Conservation (phyloP, 2,113 vertebrate species). For the Corydoras maculifer region DNA sequence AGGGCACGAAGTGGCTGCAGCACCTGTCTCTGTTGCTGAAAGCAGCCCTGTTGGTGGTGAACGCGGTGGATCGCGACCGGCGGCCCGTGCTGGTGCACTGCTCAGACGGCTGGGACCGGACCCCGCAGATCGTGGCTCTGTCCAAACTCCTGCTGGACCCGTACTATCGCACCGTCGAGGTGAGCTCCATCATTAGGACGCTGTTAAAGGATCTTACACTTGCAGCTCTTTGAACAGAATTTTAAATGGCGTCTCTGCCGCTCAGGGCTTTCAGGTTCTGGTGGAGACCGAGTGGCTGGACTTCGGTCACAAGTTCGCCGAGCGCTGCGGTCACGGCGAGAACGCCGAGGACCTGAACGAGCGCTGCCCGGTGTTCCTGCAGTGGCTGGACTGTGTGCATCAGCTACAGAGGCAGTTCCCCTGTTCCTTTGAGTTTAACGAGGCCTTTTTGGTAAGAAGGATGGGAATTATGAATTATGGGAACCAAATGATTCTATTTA, state of each 20-base stretch:
- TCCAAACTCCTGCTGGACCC: conserved; percentile 93
- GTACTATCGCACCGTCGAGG: conserved; percentile 93
- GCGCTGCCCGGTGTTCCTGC: conserved; percentile 94
- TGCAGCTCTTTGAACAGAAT: too few species aligned
- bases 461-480: not conserved
- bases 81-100: conserved; percentile 91
- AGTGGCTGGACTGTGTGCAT: conserved; percentile 98
- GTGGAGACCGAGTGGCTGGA: conserved; percentile 97
- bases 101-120: conserved; percentile 96
- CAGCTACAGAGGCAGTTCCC: conserved; percentile 98
- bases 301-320: conserved; percentile 96
- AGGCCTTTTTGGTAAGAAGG: conserved; percentile 91
- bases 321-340: conserved; percentile 95
- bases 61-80: conserved; percentile 85
- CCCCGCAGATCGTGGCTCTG: conserved; percentile 90
- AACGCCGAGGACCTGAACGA: conserved; percentile 92
- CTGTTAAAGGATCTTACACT: too few species aligned
- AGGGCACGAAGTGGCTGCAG: conserved; percentile 96
- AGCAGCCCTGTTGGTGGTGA: conserved; percentile 83
- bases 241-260: not conserved
- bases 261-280: conserved; percentile 93
- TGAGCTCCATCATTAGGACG: conserved; percentile 39
- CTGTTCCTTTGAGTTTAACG: conserved; percentile 97
- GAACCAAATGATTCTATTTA: not conserved
- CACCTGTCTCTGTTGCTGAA: conserved; percentile 92